phyloP scores from a whole-genome alignment of 2,888 invertebrate genomes.

The Melanotus villosus region DNA sequence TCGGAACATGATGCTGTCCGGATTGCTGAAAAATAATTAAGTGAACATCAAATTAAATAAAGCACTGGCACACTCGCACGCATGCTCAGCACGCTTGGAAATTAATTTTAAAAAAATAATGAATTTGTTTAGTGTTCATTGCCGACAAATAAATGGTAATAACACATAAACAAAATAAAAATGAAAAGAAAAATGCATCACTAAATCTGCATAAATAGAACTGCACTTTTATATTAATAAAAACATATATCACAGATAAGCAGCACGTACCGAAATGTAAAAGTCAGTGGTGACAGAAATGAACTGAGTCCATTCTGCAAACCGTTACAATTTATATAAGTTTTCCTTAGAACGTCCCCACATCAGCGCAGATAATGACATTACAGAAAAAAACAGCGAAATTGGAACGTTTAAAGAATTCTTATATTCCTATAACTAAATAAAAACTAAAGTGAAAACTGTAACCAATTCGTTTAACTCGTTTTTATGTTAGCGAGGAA shows the following conservation, averaged over 20 bases:
- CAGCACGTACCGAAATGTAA: slow-evolving; percentile 32
- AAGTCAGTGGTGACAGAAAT: slow-evolving; percentile 1
- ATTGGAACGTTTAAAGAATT: slow-evolving; percentile 33
- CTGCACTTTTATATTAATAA: too few species aligned
- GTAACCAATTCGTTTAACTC: slow-evolving; percentile 44
- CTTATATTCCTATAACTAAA: slow-evolving; percentile 27
- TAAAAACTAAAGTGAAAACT: slow-evolving; percentile 50
- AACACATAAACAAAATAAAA: background rate
- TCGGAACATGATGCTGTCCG: slow-evolving; percentile 44
- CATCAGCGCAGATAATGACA: slow-evolving; percentile 25
- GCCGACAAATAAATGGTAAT: slow-evolving; percentile 5
- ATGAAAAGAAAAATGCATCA: background rate
- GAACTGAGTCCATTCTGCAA: slow-evolving; percentile 21
- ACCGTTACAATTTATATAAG: slow-evolving; percentile 43
- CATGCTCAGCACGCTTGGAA: too few species aligned
- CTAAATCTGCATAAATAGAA: background rate
- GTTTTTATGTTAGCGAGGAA: slow-evolving; percentile 41
- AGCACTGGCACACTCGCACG: background rate
- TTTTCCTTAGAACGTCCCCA: slow-evolving; percentile 35
- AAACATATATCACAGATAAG: too few species aligned
- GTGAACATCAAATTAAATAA: background rate
- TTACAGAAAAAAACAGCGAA: slow-evolving; percentile 38
- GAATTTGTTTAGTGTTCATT: slow-evolving; percentile 6
- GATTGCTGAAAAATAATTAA: slow-evolving; percentile 28
- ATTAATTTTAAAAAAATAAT: too few species aligned